Evolutionary conservation across 2,888 invertebrate genomes (phyloP).

Genomic region (Drosophila paramelanica): DNA sequence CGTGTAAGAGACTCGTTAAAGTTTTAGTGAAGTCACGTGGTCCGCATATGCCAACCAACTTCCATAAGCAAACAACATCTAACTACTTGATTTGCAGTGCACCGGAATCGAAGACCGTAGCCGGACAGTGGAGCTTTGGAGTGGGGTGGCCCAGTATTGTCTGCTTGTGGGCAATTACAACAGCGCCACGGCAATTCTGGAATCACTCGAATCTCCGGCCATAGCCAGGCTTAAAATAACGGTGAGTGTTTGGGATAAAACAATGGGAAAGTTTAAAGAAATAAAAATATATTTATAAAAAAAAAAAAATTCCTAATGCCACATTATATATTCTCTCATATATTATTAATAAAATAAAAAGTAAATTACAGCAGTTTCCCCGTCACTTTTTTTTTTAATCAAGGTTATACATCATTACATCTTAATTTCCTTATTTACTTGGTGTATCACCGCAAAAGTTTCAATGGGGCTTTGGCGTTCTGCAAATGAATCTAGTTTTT

Average conservation of each 20-base stretch:
- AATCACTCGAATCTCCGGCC: constrained; percentile 84
- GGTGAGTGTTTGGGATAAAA: constrained; percentile 70
- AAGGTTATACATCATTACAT: constrained; percentile 44
- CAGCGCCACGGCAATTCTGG: constrained; percentile 85
- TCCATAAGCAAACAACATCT: constrained; percentile 35
- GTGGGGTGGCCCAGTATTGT: constrained; percentile 85
- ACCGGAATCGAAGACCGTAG: constrained; percentile 84
- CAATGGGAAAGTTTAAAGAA: too few species aligned
- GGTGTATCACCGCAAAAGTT: constrained; percentile 54
- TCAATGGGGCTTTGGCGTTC: constrained; percentile 44
- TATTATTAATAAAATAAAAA: constrained; percentile 2
- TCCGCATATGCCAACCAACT: constrained; percentile 9
- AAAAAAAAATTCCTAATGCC: too few species aligned
- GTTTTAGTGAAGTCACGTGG: constrained; percentile 65
- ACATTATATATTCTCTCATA: too few species aligned
- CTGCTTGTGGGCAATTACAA: constrained; percentile 85
- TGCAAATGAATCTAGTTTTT: constrained; percentile 55
- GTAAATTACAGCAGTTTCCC: constrained; percentile 46
- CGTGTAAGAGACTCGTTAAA: constrained; percentile 58
- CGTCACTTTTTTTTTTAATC: constrained; percentile 33
- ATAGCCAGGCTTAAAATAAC: constrained; percentile 85
- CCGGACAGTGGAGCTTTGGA: constrained; percentile 84
- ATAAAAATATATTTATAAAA: background rate
- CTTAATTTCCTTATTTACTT: constrained; percentile 39
- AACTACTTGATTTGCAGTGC: constrained; percentile 70